Evolutionary conservation across 2,113 vertebrate species (phyloP).

Genomic region (Sceloporus undulatus): DNA sequence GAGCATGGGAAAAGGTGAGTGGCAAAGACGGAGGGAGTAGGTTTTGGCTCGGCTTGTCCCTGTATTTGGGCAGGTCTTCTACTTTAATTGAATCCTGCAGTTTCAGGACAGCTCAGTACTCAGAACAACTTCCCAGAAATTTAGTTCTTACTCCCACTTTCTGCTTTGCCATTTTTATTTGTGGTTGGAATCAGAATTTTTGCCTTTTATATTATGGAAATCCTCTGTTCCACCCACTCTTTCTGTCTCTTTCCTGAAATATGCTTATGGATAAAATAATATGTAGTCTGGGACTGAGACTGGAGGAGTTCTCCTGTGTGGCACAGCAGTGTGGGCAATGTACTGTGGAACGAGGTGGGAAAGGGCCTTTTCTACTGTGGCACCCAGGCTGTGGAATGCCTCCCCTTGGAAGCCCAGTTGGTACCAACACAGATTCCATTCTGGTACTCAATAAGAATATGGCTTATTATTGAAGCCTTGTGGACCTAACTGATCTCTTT

Average conservation of each 20-base stretch:
- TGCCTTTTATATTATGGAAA: background rate
- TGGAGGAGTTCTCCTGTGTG: no score
- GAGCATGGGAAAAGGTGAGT: conserved; percentile 88
- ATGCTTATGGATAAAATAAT: background rate
- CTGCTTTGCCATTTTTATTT: background rate
- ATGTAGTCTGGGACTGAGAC: background rate
- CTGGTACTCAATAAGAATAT: no score
- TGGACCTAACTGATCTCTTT: no score
- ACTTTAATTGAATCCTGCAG: rapidly evolving
- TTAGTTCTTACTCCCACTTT: background rate
- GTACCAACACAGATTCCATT: no score
- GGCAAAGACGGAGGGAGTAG: background rate
- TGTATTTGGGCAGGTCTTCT: rapidly evolving
- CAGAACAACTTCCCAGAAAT: background rate
- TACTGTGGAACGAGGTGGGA: no score
- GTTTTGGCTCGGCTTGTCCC: background rate
- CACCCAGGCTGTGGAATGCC: no score
- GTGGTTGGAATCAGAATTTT: background rate
- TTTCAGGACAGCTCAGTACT: background rate
- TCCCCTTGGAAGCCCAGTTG: no score
- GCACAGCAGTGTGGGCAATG: no score
- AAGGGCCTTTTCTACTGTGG: no score
- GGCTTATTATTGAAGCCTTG: no score
- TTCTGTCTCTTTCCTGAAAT: background rate
- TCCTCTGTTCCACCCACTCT: background rate